Evolutionary conservation across 2,113 vertebrate genomes (phyloP).

Genomic region (Cynoglossus semilaevis): DNA sequence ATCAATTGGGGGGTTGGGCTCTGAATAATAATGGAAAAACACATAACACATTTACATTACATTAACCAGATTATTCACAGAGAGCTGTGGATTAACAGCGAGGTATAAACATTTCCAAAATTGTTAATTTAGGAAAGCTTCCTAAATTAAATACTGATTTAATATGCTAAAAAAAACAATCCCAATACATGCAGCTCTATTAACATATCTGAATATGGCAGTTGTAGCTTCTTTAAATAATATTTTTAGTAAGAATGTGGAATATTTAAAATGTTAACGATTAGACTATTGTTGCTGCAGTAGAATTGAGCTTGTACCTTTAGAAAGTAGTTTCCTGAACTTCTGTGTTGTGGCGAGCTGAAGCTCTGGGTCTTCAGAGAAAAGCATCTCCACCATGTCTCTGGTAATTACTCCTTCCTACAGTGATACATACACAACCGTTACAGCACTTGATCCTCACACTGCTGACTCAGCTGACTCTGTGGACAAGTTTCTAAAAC

Average conservation of each 20-base stretch:
- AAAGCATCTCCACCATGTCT: constrained; percentile 98
- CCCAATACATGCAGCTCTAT: too few species aligned
- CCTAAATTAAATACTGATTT: too few species aligned
- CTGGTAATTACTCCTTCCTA: constrained; percentile 94
- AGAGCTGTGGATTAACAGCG: too few species aligned
- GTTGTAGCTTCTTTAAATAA: too few species aligned
- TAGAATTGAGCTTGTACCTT: constrained; percentile 78
- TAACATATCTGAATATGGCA: too few species aligned
- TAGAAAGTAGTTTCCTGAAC: constrained; percentile 96
- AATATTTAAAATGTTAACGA: too few species aligned
- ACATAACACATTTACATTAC: neutral
- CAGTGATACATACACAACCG: constrained; percentile 18
- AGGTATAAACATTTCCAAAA: too few species aligned
- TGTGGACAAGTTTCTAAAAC: neutral
- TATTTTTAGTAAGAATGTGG: too few species aligned
- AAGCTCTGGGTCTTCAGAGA: constrained; percentile 93
- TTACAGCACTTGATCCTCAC: neutral
- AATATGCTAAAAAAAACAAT: too few species aligned
- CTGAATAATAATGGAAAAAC: constrained; percentile 62
- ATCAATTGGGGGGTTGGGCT: constrained; percentile 97
- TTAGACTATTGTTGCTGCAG: too few species aligned
- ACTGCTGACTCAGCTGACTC: neutral
- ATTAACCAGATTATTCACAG: too few species aligned
- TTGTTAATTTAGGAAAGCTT: too few species aligned
- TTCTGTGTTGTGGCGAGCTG: constrained; percentile 94